Evolutionary conservation across 2,113 vertebrate genomes (phyloP).

Genomic region (Alces alces): DNA sequence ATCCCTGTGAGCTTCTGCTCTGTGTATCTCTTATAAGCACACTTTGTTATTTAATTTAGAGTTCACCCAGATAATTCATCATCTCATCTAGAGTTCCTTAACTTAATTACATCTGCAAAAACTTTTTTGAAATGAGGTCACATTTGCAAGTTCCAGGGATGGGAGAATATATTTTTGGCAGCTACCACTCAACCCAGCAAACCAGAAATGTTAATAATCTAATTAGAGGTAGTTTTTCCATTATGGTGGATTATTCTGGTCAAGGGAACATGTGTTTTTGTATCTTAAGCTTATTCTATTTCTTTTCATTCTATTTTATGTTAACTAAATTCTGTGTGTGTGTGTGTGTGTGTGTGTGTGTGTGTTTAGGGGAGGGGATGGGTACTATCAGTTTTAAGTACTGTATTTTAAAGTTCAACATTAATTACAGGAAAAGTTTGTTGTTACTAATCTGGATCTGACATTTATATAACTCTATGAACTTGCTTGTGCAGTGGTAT

Average conservation of each 20-base stretch:
- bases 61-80: neutral
- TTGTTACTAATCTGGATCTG: neutral
- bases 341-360: neutral
- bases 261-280: neutral
- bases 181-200: neutral
- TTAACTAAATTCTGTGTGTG: neutral
- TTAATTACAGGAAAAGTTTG: neutral
- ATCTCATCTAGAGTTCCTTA: neutral
- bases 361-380: neutral
- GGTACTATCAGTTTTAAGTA: neutral
- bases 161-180: neutral
- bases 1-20: neutral
- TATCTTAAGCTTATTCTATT: neutral
- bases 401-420: constrained; percentile 21
- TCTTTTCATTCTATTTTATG: neutral
- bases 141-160: neutral
- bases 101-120: neutral
- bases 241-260: neutral
- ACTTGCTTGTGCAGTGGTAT: neutral
- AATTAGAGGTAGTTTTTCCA: neutral
- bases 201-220: neutral
- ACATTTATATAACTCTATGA: neutral
- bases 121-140: neutral
- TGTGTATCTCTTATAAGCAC: neutral
- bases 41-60: neutral